phyloP scores from a whole-genome alignment of 2,888 invertebrate genomes.

The Alentia gelatinosa region DNA sequence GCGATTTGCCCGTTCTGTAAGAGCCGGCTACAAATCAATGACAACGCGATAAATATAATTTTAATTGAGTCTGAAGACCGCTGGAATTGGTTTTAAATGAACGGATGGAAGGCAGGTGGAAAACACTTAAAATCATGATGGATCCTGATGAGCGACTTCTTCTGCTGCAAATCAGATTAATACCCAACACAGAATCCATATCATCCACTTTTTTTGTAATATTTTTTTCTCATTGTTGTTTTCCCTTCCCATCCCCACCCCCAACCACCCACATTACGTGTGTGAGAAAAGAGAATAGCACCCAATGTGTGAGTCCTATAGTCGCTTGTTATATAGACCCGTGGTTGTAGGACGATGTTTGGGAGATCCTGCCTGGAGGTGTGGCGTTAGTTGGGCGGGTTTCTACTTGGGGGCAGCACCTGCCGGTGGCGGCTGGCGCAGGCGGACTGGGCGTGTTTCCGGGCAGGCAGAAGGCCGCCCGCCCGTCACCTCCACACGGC shows the following conservation, averaged over 20 bases:
- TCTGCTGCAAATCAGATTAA: background rate
- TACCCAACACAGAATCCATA: background rate
- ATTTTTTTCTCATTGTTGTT: no score
- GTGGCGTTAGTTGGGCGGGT: background rate
- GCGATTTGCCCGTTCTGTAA: no score
- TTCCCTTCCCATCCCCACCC: background rate
- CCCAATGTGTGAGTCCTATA: background rate
- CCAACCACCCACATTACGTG: background rate
- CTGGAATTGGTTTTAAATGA: background rate
- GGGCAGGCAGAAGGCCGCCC: background rate
- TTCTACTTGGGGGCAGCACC: background rate
- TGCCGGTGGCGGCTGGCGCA: background rate
- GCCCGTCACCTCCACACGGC: no score
- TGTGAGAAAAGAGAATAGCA: background rate
- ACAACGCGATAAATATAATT: background rate
- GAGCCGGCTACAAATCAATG: background rate
- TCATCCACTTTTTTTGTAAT: no score
- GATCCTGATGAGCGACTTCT: constrained; percentile 1
- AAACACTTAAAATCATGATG: background rate
- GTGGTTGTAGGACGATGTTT: background rate
- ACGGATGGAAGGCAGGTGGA: constrained; percentile 21
- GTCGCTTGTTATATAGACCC: background rate
- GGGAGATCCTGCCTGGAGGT: background rate
- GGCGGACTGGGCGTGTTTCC: background rate
- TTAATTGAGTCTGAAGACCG: background rate